phyloP scores from a whole-genome alignment of 2,113 vertebrate species.

The Serilophus lunatus region DNA sequence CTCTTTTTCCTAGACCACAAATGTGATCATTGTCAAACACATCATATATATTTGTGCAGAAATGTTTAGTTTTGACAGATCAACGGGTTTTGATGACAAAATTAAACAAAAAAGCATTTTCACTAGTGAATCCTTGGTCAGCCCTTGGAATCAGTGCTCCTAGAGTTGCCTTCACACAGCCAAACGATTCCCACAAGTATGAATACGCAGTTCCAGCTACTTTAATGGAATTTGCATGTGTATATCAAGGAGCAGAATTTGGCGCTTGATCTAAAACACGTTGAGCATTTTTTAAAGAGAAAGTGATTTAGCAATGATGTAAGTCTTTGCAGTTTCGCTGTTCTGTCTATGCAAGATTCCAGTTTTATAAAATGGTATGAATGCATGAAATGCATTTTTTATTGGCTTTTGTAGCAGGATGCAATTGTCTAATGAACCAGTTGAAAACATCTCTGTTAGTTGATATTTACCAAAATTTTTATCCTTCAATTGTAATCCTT shows the following conservation, averaged over 20 bases:
- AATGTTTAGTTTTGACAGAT: conserved; percentile 44
- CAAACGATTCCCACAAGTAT: conserved; percentile 8
- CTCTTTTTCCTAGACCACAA: conserved; percentile 8
- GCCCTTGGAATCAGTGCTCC: neutral
- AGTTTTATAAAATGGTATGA: neutral
- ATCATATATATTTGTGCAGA: neutral
- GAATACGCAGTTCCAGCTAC: neutral
- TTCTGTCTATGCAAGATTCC: neutral
- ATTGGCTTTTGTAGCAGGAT: neutral
- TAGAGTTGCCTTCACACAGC: neutral
- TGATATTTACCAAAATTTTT: neutral
- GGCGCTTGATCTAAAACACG: neutral
- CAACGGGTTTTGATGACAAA: conserved; percentile 39
- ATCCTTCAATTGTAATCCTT: neutral
- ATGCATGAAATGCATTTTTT: neutral
- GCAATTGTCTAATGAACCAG: neutral
- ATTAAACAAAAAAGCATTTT: neutral
- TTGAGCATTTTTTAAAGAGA: neutral
- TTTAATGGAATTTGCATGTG: conserved; percentile 23
- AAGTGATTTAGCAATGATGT: neutral
- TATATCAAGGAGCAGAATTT: conserved; percentile 17
- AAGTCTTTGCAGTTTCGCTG: neutral
- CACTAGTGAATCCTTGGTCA: neutral
- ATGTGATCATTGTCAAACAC: neutral
- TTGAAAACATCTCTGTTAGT: neutral